A percentile compares a stretch with the other conserved stretches of the same genome.
These are phyloP conservation scores for Neodiprion pinetum DNA, from an alignment of 1,140 invertebrate species.

Conservation along the genomic window DNA sequence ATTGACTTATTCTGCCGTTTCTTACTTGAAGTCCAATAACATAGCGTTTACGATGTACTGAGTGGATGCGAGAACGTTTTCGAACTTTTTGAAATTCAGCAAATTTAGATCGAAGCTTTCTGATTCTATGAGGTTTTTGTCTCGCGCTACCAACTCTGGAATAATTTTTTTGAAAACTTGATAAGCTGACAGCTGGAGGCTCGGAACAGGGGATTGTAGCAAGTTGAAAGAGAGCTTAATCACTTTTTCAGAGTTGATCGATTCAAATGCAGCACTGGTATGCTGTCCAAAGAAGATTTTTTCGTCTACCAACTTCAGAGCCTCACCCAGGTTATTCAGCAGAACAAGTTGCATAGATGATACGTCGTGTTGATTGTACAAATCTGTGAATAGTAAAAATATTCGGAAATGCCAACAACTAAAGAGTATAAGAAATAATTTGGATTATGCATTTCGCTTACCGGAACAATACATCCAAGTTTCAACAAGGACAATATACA, in stretches of 20 bases:
- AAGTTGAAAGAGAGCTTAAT: constrained; percentile 50
- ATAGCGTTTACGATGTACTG: constrained; percentile 64
- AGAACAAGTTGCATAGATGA: constrained; percentile 34
- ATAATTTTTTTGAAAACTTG: constrained; percentile 53
- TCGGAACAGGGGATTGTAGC: constrained; percentile 48
- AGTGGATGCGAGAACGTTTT: constrained; percentile 58
- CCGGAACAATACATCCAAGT: constrained; percentile 59
- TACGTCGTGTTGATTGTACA: constrained; percentile 38
- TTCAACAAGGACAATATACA: constrained; percentile 61
- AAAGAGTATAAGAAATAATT: constrained; percentile 9
- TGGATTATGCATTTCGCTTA: constrained; percentile 30
- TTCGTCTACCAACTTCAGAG: constrained; percentile 46
- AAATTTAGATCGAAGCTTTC: constrained; percentile 57
- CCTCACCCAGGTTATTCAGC: constrained; percentile 46
- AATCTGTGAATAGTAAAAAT: constrained; percentile 30
- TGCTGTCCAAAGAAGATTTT: constrained; percentile 39
- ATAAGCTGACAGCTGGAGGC: constrained; percentile 61
- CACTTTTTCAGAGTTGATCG: constrained; percentile 34
- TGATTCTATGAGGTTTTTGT: constrained; percentile 46
- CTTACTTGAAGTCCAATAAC: constrained; percentile 66
- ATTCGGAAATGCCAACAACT: constrained; percentile 20
- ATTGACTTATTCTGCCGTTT: constrained; percentile 17
- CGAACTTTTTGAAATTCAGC: constrained; percentile 58
- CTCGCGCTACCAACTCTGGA: constrained; percentile 54
- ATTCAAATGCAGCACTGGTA: constrained; percentile 10